phyloP scores from a whole-genome alignment of 2,888 invertebrate species.

The Conops quadrifasciatus region DNA sequence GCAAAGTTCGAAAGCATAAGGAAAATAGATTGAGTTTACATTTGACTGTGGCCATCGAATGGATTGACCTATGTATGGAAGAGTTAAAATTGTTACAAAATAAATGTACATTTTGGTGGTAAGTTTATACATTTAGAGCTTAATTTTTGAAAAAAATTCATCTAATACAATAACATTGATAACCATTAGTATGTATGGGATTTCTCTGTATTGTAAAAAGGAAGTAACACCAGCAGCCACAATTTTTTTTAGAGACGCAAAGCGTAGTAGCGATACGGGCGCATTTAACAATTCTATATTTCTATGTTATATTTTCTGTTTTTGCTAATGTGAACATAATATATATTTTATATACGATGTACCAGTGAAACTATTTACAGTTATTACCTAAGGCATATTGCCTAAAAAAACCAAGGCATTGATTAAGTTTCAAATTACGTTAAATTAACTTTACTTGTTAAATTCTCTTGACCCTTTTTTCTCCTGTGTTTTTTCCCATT shows the following conservation, averaged over 20 bases:
- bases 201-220: conserved; percentile 17
- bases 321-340: not conserved
- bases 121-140: conserved; percentile 25
- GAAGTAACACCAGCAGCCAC: not conserved
- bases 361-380: conserved; percentile 36
- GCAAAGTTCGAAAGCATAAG: not conserved
- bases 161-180: conserved; percentile 8
- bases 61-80: not conserved
- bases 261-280: conserved; percentile 24
- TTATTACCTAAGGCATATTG: conserved; percentile 16
- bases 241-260: conserved; percentile 27
- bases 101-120: conserved; percentile 8
- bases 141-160: conserved; percentile 7
- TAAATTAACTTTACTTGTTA: conserved; percentile 5
- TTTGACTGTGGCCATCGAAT: too few relatives aligned
- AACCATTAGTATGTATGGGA: conserved; percentile 25
- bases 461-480: not conserved
- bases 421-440: not conserved
- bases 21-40: not conserved
- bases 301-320: not conserved
- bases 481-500: not conserved
- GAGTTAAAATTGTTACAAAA: conserved; percentile 4
- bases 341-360: conserved; percentile 7
- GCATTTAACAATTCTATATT: conserved; percentile 24
- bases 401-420: not conserved